These are phyloP conservation scores for Eleginops maclovinus DNA, from an alignment of 2,113 vertebrate species.

Conservation along the genomic window DNA sequence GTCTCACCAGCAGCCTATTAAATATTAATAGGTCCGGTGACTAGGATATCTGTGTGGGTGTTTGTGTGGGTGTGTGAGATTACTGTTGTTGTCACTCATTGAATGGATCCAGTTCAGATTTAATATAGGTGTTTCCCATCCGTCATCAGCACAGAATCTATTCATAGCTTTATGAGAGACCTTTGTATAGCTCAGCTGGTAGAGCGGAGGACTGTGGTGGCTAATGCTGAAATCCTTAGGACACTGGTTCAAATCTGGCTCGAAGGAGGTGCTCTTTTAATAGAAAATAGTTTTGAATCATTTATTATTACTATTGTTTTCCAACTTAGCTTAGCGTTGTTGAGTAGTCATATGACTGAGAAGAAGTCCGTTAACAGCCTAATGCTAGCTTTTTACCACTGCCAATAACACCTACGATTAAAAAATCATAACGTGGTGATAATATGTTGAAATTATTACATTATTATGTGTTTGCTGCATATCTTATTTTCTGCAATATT, in stretches of 20 bases:
- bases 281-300: too few relatives aligned
- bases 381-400: too few relatives aligned
- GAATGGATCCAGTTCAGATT: background rate
- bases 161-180: slow-evolving; percentile 1
- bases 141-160: background rate
- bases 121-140: slow-evolving; percentile 12
- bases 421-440: too few relatives aligned
- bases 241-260: background rate
- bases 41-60: background rate
- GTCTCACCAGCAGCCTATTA: slow-evolving; percentile 35
- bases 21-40: slow-evolving; percentile 30
- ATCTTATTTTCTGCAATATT: too few relatives aligned
- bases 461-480: too few relatives aligned
- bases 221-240: background rate
- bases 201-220: slow-evolving; percentile 89
- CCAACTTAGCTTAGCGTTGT: too few relatives aligned
- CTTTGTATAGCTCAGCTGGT: slow-evolving; percentile 89
- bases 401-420: too few relatives aligned
- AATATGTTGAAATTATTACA: too few relatives aligned
- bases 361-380: too few relatives aligned
- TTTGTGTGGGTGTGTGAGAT: background rate
- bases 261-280: background rate
- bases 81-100: slow-evolving; percentile 3
- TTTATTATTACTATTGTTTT: background rate
- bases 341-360: too few relatives aligned